These are phyloP conservation scores for Emys orbicularis DNA, from an alignment of 2,797 vertebrate genomes.

Conservation along the genomic window DNA sequence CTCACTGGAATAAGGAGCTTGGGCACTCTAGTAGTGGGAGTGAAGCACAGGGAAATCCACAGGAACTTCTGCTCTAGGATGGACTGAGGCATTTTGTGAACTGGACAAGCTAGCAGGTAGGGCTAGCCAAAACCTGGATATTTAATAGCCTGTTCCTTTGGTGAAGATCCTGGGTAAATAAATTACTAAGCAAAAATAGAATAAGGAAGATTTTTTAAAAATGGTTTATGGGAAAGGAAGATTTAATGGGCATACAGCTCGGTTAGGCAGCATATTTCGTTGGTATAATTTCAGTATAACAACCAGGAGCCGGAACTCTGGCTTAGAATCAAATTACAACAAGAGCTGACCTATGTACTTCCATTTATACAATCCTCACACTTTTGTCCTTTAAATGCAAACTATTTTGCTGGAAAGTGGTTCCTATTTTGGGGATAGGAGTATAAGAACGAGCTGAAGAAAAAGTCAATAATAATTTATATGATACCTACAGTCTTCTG, in stretches of 20 bases:
- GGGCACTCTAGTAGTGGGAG: rapidly evolving
- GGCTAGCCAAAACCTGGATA: rapidly evolving
- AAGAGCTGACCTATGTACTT: neutral
- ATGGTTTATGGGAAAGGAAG: neutral
- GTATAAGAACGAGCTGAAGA: neutral
- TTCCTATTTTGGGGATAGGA: neutral
- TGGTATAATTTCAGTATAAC: neutral
- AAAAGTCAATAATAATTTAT: neutral
- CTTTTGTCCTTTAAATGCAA: neutral
- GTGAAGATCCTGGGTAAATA: neutral
- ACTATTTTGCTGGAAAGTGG: neutral
- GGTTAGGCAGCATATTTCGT: neutral
- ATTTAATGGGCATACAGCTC: neutral
- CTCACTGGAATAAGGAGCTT: neutral
- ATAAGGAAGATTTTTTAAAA: neutral
- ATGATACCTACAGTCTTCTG: neutral
- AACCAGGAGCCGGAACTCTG: neutral
- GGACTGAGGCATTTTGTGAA: neutral
- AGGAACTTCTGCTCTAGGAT: neutral
- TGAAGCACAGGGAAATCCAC: neutral
- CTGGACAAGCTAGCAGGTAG: neutral
- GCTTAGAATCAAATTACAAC: neutral
- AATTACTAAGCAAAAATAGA: neutral
- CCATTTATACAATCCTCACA: neutral
- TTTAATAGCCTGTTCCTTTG: neutral